Base-by-base conservation (phyloP, 2,113 vertebrate species). In the Tiliqua scincoides region DNA sequence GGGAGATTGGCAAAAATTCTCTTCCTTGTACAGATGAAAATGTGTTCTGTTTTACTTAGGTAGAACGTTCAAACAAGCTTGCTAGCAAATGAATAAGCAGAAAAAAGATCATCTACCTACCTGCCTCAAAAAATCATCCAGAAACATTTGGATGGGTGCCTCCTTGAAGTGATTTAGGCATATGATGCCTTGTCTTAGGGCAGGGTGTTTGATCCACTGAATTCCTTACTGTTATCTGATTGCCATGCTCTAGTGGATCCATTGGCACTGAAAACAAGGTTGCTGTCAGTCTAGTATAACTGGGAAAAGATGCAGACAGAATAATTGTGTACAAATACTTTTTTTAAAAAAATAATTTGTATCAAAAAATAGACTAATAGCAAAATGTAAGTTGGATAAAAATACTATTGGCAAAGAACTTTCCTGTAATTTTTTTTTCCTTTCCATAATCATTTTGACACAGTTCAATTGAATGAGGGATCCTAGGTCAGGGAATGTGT, bases 391-490 rank as follows among this genome's bases (percentile, higher is more conserved):
- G 9, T 32, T 62, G 35, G 18, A 1, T 62, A 30, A 74, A n/a
- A 65, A 65, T 35, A 15, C 18, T 43, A 20, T 14, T 30, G 52
- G 54, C 82, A 62, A 74, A 35, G 20, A 65, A 52, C 61, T 76
- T 65, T 52, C 40, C 17, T 63, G 15, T 63, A 25, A 57, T 5
- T 62, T 3, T 14, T 6, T 4, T 37, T 32, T 18, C 20, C 63
- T 23, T 23, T 61, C 43, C 57, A 30, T 62, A 62, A 73, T 62
- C 2, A 0, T 83, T 82, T 82, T 73, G 57, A 27, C 37, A 61
- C 54, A 73, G 11, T 32, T 6, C 35, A 72, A 27, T 25, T 59
- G 23, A 90, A 86, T 84, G 83, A 17, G 88, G 82, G 18, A 54
- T 23, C 62, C 17, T 63, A 37, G 68, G 3, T 23, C 70, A 68